Conservation (phyloP, 2,888 invertebrate species). For the Trissoscelio sp. region DNA sequence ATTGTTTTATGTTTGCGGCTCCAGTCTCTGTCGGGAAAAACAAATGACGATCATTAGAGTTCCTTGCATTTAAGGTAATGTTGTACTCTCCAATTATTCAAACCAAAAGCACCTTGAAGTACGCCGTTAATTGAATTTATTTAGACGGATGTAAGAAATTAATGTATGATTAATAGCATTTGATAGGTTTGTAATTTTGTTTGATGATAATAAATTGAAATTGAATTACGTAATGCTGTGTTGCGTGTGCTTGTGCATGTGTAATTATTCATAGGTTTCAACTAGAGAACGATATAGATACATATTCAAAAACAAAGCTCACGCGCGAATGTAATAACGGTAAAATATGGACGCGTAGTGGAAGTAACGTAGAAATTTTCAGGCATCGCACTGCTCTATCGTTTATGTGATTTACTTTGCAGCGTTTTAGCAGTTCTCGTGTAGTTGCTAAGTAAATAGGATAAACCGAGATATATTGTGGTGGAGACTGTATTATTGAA, state of each 20-base stretch:
- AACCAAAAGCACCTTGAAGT: not conserved
- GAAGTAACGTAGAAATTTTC: constrained; percentile 47
- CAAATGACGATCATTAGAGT: constrained; percentile 27
- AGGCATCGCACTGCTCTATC: constrained; percentile 26
- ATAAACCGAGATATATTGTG: constrained; percentile 35
- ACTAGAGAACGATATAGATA: constrained; percentile 29
- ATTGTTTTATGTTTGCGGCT: constrained; percentile 11
- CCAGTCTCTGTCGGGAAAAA: constrained; percentile 22
- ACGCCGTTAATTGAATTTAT: constrained; percentile 9
- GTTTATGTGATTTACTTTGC: constrained; percentile 57
- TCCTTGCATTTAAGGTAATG: constrained; percentile 26
- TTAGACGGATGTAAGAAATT: constrained; percentile 5
- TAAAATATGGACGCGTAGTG: constrained; percentile 49
- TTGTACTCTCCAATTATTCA: constrained; percentile 4
- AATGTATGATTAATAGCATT: constrained; percentile 17
- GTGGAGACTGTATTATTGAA: constrained; percentile 20
- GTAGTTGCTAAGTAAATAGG: constrained; percentile 42
- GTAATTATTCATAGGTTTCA: constrained; percentile 58
- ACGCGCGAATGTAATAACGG: constrained; percentile 50
- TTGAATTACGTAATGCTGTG: constrained; percentile 25
- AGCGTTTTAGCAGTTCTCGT: constrained; percentile 37
- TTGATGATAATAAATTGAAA: constrained; percentile 2
- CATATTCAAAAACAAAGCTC: constrained; percentile 40
- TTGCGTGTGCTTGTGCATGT: constrained; percentile 17
- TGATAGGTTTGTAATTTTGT: not conserved